Percentiles rank a stretch among this genome's conserved stretches.
These are phyloP conservation scores for Melanotaenia parkinsoni DNA, from an alignment of 2,797 vertebrate species.

Conservation along the genomic window DNA sequence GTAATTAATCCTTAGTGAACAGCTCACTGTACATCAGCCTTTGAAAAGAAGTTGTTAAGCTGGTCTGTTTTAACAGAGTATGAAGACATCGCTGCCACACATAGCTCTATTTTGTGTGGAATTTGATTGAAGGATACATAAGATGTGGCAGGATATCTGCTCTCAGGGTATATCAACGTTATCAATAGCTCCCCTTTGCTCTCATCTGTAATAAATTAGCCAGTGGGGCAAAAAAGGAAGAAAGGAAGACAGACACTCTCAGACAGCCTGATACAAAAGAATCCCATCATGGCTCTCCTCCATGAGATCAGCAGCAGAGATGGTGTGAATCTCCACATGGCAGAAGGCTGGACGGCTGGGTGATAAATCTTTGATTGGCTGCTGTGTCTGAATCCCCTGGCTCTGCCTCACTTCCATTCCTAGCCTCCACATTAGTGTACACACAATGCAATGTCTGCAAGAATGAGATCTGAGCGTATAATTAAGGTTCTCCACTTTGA, in stretches of 20 bases:
- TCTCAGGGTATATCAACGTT: constrained; percentile 27
- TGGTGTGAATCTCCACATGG: constrained; percentile 71
- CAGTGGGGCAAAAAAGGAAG: constrained; percentile 30
- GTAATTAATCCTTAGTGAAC: constrained; percentile 47
- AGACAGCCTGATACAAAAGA: constrained; percentile 50
- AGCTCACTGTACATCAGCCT: constrained; percentile 12
- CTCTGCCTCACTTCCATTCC: constrained; percentile 57
- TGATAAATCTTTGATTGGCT: constrained; percentile 80
- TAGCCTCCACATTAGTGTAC: constrained; percentile 36
- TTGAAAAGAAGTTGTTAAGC: constrained; percentile 13
- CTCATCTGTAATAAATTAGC: constrained; percentile 53
- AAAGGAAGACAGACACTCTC: constrained; percentile 33
- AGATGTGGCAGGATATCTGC: constrained; percentile 38
- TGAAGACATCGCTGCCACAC: not conserved
- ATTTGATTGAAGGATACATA: constrained; percentile 27
- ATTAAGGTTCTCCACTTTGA: constrained; percentile 56
- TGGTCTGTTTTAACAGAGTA: not conserved
- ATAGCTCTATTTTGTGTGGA: constrained; percentile 11
- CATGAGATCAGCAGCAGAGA: constrained; percentile 56
- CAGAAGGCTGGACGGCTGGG: constrained; percentile 65
- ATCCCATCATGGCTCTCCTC: constrained; percentile 52
- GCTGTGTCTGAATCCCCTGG: constrained; percentile 71
- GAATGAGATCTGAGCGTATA: constrained; percentile 50
- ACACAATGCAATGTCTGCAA: constrained; percentile 46
- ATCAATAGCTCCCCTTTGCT: constrained; percentile 46